Evolutionary conservation across 2,113 vertebrate species (phyloP), one percentile per base, ranked within the genome.

Genomic region (Crotalus tigris): DNA sequence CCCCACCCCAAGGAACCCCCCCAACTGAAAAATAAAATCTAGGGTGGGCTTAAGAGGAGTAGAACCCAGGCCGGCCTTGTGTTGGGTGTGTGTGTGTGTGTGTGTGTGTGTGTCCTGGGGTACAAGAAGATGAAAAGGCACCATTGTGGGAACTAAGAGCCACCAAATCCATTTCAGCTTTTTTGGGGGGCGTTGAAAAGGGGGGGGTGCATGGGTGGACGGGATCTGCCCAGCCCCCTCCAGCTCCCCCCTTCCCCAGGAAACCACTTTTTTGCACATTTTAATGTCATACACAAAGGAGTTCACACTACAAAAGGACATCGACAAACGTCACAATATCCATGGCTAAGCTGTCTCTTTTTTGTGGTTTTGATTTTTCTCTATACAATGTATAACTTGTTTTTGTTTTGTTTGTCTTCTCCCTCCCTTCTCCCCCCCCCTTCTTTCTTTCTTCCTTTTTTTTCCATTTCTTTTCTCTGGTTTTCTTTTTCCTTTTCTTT

Each of bases 241-340:
- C 94, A 87, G 2, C 94, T 92, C 93, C 95, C 94, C 91, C 92
- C 91, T 93, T 92, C 94, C 94, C 94, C 95, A 93, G 96, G 97
- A 97, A 96, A 96, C 98, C 96, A 97, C 97, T 24, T 98, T 98
- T 98, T 98, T 98, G 98, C 98, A 98, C 98, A 98, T 98, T 98
- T 98, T 98, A 97, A 97, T 97, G 98, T 98, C 98, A 98, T 98
- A 98, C 98, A 98, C 98, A 99, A 98, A 98, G 98, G 98, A 86
- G 98, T 98, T 98, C 98, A 99, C 98, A 98, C 98, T 99, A 99
- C 98, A 97, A 98, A 99, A 99, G 98, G 98, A 99, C 97, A 69
- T 90, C 95, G 96, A 97, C 98, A 98, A 98, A 98, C 98, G 33
- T 98, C 98, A 98, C 98, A 98, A 99, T 98, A 99, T 98, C 98